Percentiles rank a stretch among this genome's conserved stretches.
phyloP scores from a whole-genome alignment of 2,797 vertebrate genomes.

The Hippopotamyrus pictus region DNA sequence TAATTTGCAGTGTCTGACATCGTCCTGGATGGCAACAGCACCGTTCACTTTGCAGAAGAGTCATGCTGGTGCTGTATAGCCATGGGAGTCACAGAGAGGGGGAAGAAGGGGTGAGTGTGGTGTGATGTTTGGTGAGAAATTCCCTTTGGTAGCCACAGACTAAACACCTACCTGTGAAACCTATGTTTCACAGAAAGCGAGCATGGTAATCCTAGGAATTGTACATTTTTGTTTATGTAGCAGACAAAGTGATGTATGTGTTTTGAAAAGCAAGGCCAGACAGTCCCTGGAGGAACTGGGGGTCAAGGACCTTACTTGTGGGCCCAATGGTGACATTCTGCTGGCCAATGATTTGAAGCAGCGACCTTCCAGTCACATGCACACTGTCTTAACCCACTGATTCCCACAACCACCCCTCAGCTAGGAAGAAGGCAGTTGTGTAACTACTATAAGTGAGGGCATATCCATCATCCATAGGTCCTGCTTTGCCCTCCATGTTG shows the following conservation, averaged over 20 bases:
- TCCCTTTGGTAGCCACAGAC: neutral
- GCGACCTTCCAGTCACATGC: neutral
- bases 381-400: neutral
- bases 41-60: conserved; percentile 16
- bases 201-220: neutral
- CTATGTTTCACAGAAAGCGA: neutral
- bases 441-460: neutral
- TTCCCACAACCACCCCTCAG: neutral
- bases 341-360: neutral
- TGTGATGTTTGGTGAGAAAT: neutral
- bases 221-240: neutral
- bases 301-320: neutral
- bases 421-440: neutral
- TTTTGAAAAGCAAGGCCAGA: neutral
- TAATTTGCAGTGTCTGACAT: conserved; percentile 15
- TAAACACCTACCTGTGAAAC: neutral
- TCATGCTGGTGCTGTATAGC: neutral
- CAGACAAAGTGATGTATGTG: neutral
- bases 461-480: neutral
- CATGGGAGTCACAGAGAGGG: neutral
- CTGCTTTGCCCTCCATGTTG: neutral
- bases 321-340: neutral
- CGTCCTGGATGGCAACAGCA: conserved; percentile 12
- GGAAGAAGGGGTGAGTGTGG: neutral
- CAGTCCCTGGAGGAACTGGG: neutral